Base-by-base conservation (phyloP, 2,797 vertebrate species). In the Chloroceryle inda region DNA sequence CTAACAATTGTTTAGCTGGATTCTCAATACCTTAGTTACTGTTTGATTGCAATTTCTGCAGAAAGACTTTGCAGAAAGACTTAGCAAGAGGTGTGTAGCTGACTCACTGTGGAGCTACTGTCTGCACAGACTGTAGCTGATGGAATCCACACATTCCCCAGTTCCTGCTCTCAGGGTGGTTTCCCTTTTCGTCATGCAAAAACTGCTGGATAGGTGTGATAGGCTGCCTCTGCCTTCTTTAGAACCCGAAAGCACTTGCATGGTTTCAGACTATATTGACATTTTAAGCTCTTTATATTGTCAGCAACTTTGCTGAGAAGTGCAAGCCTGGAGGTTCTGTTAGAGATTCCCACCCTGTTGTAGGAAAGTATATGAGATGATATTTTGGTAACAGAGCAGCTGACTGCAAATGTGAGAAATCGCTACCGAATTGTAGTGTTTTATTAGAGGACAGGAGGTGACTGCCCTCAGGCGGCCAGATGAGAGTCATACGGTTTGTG, bases 401-500 rank as follows among this genome's bases (percentile, higher is more conserved):
- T 2, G 17, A 42, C 26, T 62, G 47, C 71, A 13, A 16, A 4
- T 13, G 1, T 6, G 33, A 44, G 67, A 40, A 86, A 59, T 9
- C 26, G 69, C 47, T 45, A 5, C 24, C 4, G 3, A 74, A 6
- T 5, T 5, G 2, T 23, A 15, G 11, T 13, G 9, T 76, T 72
- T 88, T 52, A 26, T 52, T 77, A 40, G 59, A 31, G 76, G 55
- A 85, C 58, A 83, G 47, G 92, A 67, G 88, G 83, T 79, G 55
- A 40, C 88, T 96, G 97, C 95, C 96, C 92, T 96, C 97, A 85
- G 21, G 96, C 85, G 97, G 97, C 75, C 52, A 89, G 66, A 31
- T 13, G 4, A 1, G 1, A 55, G 33, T 42, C 50, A 20, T 68
- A 45, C 53, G 38, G 27, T 24, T 73, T n/a, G 13, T n/a, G 8